Conservation (phyloP, 2,113 vertebrate genomes). For the Dinomys branickii region DNA sequence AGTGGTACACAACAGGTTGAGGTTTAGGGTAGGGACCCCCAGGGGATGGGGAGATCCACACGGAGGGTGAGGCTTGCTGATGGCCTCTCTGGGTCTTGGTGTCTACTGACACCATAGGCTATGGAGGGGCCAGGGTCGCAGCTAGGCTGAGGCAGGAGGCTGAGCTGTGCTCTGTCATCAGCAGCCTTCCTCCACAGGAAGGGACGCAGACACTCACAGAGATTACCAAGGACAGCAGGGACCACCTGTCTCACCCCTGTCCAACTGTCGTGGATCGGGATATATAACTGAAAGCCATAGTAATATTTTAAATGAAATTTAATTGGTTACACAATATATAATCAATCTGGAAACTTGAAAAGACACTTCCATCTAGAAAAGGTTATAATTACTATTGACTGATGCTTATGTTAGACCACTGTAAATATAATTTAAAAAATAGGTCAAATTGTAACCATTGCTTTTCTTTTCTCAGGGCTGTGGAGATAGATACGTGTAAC, state of each 20-base stretch:
- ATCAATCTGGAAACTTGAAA: neutral
- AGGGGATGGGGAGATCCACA: neutral
- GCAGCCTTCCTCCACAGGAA: neutral
- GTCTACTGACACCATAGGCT: neutral
- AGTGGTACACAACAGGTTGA: neutral
- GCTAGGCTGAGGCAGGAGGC: accelerated
- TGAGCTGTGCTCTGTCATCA: too few relatives aligned
- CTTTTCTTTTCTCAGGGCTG: neutral
- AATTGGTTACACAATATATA: neutral
- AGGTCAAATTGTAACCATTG: neutral
- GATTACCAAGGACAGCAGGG: neutral
- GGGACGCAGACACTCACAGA: neutral
- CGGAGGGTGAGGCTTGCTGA: neutral
- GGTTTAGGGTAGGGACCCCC: neutral
- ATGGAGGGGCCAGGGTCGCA: too few relatives aligned
- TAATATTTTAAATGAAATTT: neutral
- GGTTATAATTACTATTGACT: neutral
- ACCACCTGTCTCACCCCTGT: neutral
- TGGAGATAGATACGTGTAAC: neutral
- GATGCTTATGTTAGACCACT: neutral
- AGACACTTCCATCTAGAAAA: neutral
- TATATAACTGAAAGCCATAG: neutral
- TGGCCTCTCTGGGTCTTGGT: too few relatives aligned
- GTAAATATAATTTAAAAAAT: neutral
- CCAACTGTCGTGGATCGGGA: neutral